Evolutionary conservation across 2,888 invertebrate species (phyloP).

Genomic region (Microctonus hyperodae): DNA sequence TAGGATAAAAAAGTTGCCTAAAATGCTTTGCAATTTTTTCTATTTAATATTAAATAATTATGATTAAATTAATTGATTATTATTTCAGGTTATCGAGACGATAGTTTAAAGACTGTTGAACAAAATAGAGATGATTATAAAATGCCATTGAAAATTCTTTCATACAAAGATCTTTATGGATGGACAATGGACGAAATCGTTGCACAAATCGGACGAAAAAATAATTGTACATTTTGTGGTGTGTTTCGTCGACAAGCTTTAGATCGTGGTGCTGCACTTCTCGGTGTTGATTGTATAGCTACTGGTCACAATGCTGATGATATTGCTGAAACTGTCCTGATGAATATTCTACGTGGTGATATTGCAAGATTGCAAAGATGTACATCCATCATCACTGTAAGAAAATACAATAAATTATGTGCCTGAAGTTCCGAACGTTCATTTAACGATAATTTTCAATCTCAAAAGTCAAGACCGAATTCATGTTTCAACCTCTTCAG

Average conservation of each 20-base stretch:
- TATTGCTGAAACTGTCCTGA: slow-evolving; percentile 97
- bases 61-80: slow-evolving; percentile 4
- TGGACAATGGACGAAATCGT: slow-evolving; percentile 99
- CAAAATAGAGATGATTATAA: slow-evolving; percentile 92
- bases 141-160: slow-evolving; percentile 92
- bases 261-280: slow-evolving; percentile 89
- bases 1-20: slow-evolving; percentile 29
- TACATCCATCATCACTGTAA: slow-evolving; percentile 87
- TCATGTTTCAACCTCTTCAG: too few species aligned
- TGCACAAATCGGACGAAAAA: slow-evolving; percentile 81
- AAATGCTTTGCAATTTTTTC: background rate
- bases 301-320: slow-evolving; percentile 98
- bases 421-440: too few species aligned
- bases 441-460: too few species aligned
- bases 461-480: too few species aligned
- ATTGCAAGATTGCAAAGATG: slow-evolving; percentile 92
- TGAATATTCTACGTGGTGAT: slow-evolving; percentile 97
- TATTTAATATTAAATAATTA: background rate
- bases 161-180: slow-evolving; percentile 96
- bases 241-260: slow-evolving; percentile 95
- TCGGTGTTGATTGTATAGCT: slow-evolving; percentile 91
- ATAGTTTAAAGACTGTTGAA: slow-evolving; percentile 96
- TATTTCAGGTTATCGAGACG: slow-evolving; percentile 83
- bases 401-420: slow-evolving; percentile 37
- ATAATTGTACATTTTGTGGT: slow-evolving; percentile 97